Percentiles rank a stretch among this genome's conserved stretches.
Conservation (phyloP, 2,888 invertebrate genomes). For the Erpobdella octoculata region DNA sequence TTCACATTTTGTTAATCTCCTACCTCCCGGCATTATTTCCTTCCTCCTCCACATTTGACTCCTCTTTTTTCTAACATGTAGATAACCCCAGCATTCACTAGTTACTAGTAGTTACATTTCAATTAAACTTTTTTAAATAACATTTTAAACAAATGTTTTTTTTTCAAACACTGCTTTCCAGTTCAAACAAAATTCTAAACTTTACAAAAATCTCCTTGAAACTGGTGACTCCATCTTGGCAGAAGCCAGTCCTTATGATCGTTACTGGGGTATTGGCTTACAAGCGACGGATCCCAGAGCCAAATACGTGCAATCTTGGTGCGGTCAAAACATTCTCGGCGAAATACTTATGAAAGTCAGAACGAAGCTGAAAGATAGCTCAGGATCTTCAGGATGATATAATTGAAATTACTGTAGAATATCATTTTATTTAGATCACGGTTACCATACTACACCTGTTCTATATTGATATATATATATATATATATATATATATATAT, state of each 20-base stretch:
- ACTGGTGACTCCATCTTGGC: background rate
- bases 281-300: background rate
- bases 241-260: background rate
- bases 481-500: too few species aligned
- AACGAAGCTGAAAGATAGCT: background rate
- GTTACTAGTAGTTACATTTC: too few species aligned
- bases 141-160: background rate
- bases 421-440: background rate
- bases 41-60: too few species aligned
- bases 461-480: too few species aligned
- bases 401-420: background rate
- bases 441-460: background rate
- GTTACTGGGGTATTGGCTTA: background rate
- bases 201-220: background rate
- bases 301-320: background rate
- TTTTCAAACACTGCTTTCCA: background rate
- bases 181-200: background rate
- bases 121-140: too few species aligned
- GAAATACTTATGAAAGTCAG: constrained; percentile 7
- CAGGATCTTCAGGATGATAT: background rate
- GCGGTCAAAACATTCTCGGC: constrained; percentile 15
- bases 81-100: too few species aligned
- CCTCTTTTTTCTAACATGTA: too few species aligned
- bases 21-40: too few species aligned
- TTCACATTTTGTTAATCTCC: too few species aligned